These are phyloP conservation scores for Campoplex capitator DNA, from an alignment of 2,888 invertebrate genomes.

Conservation along the genomic window DNA sequence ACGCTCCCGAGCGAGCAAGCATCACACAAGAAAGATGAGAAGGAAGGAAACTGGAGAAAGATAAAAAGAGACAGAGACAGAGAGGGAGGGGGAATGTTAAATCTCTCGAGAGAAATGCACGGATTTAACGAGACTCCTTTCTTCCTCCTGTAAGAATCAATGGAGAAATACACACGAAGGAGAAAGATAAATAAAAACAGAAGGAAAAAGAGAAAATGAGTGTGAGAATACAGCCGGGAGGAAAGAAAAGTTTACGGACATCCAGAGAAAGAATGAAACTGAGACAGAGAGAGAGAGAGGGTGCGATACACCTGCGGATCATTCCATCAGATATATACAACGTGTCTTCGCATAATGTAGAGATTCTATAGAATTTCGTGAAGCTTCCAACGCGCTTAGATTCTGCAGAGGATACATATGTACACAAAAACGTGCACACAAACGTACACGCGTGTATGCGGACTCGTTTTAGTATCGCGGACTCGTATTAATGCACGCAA, in stretches of 20 bases:
- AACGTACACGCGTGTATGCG: neutral
- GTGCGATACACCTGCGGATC: constrained; percentile 65
- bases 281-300: constrained; percentile 38
- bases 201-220: constrained; percentile 19
- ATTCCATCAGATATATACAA: constrained; percentile 65
- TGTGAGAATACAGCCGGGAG: constrained; percentile 42
- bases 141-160: constrained; percentile 52
- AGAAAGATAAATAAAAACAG: constrained; percentile 14
- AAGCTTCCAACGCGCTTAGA: constrained; percentile 24
- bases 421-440: neutral
- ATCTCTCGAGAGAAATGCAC: constrained; percentile 60
- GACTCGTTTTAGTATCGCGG: neutral
- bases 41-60: neutral
- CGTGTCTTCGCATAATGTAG: constrained; percentile 67
- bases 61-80: neutral
- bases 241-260: constrained; percentile 47
- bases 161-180: constrained; percentile 20
- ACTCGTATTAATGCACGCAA: constrained; percentile 39
- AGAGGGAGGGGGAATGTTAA: neutral
- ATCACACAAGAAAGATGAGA: constrained; percentile 17
- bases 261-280: neutral
- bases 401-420: neutral
- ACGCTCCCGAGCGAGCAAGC: constrained; percentile 44
- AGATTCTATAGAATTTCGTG: constrained; percentile 67
- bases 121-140: constrained; percentile 64